A percentile compares a stretch with the other conserved stretches of the same genome.
Conservation (phyloP, 2,797 vertebrate genomes). For the Graptemys geographica region DNA sequence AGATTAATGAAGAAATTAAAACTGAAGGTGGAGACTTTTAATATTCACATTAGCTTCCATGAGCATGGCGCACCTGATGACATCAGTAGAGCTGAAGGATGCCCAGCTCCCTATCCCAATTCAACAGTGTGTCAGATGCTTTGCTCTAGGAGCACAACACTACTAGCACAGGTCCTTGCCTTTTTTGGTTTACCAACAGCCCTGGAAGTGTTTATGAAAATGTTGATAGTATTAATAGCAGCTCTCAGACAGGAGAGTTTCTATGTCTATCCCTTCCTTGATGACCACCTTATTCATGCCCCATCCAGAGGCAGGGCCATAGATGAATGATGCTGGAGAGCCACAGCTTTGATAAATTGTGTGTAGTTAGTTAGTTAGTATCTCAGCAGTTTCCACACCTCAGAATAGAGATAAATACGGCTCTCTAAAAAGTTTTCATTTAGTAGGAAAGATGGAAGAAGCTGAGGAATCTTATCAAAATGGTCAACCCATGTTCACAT, state of each 20-base stretch:
- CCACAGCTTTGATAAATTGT: not conserved
- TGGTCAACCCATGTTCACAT: not conserved
- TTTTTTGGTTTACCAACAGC: not conserved
- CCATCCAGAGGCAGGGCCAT: not conserved
- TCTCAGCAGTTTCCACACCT: not conserved
- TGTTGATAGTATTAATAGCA: not conserved
- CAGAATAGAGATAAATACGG: not conserved
- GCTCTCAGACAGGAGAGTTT: constrained; percentile 3
- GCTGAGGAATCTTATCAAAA: not conserved
- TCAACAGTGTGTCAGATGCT: not conserved
- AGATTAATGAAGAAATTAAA: not conserved
- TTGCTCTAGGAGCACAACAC: not conserved
- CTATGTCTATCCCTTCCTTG: not conserved
- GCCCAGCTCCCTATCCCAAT: not conserved
- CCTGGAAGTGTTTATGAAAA: not conserved
- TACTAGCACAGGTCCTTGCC: not conserved
- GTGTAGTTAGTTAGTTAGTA: not conserved
- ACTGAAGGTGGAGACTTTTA: not conserved
- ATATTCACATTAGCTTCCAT: not conserved
- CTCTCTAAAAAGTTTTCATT: not conserved
- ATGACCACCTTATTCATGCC: not conserved
- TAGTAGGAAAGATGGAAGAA: not conserved
- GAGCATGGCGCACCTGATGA: not conserved
- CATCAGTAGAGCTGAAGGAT: not conserved
- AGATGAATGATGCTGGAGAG: not conserved